Conservation (phyloP, 2,888 invertebrate species). For the Cyrtodaria siliqua region DNA sequence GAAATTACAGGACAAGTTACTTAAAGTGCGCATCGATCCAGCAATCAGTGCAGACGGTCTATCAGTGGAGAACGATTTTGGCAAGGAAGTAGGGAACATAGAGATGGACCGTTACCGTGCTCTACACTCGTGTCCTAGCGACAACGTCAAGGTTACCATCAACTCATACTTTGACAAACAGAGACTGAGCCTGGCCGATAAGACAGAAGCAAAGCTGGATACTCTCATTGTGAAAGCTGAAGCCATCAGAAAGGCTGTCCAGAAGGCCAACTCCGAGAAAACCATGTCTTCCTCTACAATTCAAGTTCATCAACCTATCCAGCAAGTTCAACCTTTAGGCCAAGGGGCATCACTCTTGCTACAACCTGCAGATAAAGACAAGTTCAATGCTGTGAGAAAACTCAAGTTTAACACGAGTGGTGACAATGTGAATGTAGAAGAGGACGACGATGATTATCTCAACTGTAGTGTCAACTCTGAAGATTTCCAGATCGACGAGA, state of each 20-base stretch:
- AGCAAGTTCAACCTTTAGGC: neutral
- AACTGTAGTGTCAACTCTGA: slow-evolving; percentile 64
- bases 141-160: slow-evolving; percentile 59
- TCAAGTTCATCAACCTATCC: neutral
- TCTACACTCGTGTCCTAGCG: slow-evolving; percentile 63
- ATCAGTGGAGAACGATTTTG: slow-evolving; percentile 67
- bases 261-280: slow-evolving; percentile 22
- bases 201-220: slow-evolving; percentile 56
- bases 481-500: slow-evolving; percentile 65
- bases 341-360: slow-evolving; percentile 61
- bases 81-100: slow-evolving; percentile 65
- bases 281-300: neutral
- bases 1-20: slow-evolving; percentile 67
- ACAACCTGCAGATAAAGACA: slow-evolving; percentile 39
- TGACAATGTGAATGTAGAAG: neutral
- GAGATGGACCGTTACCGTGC: slow-evolving; percentile 75
- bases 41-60: slow-evolving; percentile 61
- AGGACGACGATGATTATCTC: slow-evolving; percentile 54
- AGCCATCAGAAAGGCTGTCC: slow-evolving; percentile 36
- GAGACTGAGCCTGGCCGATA: slow-evolving; percentile 49
- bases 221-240: slow-evolving; percentile 55
- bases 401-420: slow-evolving; percentile 41
- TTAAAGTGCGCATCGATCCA: slow-evolving; percentile 59
- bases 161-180: slow-evolving; percentile 73
- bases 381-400: slow-evolving; percentile 54